Conservation (phyloP, 2,113 vertebrate species). For the Microtus oregoni region DNA sequence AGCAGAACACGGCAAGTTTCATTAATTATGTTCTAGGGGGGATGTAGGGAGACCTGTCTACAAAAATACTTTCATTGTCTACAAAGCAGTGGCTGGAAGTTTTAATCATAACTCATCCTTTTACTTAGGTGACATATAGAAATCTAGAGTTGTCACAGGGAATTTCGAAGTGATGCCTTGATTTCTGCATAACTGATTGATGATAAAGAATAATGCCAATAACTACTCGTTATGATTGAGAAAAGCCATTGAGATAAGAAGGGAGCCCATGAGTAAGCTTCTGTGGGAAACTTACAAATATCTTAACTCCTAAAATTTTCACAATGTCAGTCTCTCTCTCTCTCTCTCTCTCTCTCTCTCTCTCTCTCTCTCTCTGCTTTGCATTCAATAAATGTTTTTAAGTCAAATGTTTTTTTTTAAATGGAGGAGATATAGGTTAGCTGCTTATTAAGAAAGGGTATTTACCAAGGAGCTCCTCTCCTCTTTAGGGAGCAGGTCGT, state of each 20-base stretch:
- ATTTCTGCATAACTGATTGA: neutral
- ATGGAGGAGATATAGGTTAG: neutral
- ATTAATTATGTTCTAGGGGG: neutral
- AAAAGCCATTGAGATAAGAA: neutral
- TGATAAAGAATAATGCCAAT: neutral
- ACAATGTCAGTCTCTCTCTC: neutral
- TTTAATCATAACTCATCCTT: neutral
- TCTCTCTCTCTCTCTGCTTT: neutral
- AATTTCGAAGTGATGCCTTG: neutral
- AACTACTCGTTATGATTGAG: neutral
- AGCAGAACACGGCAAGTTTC: neutral
- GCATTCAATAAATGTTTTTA: neutral
- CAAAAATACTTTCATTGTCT: neutral
- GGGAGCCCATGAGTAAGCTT: neutral
- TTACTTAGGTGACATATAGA: neutral
- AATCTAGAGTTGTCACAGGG: neutral
- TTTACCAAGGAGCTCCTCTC: neutral
- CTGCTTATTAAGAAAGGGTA: neutral
- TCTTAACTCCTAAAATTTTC: neutral
- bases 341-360: constrained; percentile 32
- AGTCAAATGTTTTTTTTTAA: neutral
- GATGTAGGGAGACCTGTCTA: neutral
- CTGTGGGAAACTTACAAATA: neutral
- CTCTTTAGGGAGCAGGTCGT: neutral
- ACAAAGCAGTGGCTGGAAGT: neutral